Base-by-base conservation (phyloP, 2,888 invertebrate genomes). In the Lasioglossum figueresi region DNA sequence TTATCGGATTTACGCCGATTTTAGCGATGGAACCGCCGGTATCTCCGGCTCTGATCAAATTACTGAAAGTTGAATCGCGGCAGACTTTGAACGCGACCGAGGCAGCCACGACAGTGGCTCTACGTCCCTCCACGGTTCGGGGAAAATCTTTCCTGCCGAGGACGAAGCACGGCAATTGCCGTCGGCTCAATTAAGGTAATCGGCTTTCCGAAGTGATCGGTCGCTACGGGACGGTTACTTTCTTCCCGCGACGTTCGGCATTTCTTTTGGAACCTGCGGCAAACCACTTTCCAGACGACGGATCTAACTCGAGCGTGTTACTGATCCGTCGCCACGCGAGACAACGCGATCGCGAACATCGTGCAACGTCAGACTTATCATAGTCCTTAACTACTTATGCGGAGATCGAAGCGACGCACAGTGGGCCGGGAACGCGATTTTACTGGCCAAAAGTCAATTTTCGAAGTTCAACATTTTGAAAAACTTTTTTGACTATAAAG, bases 41-140 rank as follows among this genome's bases (percentile, higher is more conserved):
- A 84, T 85, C 80, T 76, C 40, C 34, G 56, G 66, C 27, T 4
- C 73, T 73, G 85, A 86, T 86, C 85, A 81, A 86, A 84, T 86
- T 86, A 85, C 76, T 43, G 80, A 48, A 73, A 82, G 81, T 56
- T 77, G 77, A 85, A 78, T 73, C 75, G 78, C 75, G 66, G 82
- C 78, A 74, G 78, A 31, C 66, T 74, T 80, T 73, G 73, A 74
- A 56, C 48, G 80, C 37, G 52, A 52, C 70, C 43, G 56, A 52
- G 56, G 43, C 37, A 48, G 31, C 27, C 45, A n/a, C 27, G 43
- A 27, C 71, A 23, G 37, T 40, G 73, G 63, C 77, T 74, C 68
- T 16, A 52, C 74, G 52, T 73, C 48, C 76, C 48, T 71, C 76
- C 56, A 63, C 68, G 73, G 74, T 74, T 75, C 63, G 73, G n/a